phyloP scores from a whole-genome alignment of 2,888 invertebrate species.

The Leptarthrus brevirostris region DNA sequence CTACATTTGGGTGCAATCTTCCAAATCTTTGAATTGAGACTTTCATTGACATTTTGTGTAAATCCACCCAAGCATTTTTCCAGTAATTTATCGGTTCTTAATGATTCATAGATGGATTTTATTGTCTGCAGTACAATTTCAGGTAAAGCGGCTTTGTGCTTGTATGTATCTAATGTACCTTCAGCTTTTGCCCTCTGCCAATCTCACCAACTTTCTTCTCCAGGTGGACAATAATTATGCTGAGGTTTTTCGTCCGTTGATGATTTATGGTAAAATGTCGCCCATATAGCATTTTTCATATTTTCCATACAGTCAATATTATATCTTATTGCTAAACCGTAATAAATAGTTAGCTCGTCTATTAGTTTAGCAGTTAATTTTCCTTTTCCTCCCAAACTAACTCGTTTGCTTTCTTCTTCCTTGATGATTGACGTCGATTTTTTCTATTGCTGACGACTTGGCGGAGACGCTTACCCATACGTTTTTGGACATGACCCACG shows the following conservation, averaged over 20 bases:
- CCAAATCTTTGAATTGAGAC: constrained; percentile 22
- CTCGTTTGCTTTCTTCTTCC: constrained; percentile 50
- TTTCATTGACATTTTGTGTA: constrained; percentile 55
- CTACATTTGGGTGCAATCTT: constrained; percentile 29
- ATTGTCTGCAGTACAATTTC: constrained; percentile 48
- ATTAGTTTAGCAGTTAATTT: constrained; percentile 58
- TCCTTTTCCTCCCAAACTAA: constrained; percentile 54
- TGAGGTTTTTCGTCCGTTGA: constrained; percentile 59
- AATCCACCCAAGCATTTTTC: constrained; percentile 21
- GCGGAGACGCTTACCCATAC: constrained; percentile 55
- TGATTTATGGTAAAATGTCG: constrained; percentile 58
- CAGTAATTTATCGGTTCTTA: constrained; percentile 15
- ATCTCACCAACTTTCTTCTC: constrained; percentile 54
- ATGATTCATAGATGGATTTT: constrained; percentile 54
- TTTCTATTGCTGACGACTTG: constrained; percentile 54
- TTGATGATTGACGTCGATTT: constrained; percentile 47
- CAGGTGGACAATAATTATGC: constrained; percentile 57
- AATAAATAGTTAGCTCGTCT: constrained; percentile 58
- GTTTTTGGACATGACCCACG: constrained; percentile 55
- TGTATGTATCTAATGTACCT: constrained; percentile 32
- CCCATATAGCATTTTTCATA: constrained; percentile 59
- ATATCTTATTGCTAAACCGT: constrained; percentile 59
- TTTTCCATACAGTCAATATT: constrained; percentile 57
- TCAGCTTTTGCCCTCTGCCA: constrained; percentile 51
- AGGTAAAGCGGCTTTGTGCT: constrained; percentile 48